Evolutionary conservation across 2,113 vertebrate species (phyloP).

Genomic region (Ancistrus triradiatus): DNA sequence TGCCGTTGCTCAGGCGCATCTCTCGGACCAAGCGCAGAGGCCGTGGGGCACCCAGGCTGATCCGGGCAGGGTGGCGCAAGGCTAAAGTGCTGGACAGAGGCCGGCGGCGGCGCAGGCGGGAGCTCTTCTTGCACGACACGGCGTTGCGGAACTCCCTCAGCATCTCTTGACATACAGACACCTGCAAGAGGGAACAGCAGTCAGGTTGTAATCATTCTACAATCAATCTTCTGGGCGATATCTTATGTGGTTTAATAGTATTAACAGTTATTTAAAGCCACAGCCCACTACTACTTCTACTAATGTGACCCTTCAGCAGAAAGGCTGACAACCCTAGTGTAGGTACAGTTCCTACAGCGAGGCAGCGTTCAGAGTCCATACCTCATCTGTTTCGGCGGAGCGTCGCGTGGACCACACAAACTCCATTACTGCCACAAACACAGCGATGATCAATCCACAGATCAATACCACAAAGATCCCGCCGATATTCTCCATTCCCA

Average conservation of each 20-base stretch:
- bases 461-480: slow-evolving; percentile 89
- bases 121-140: slow-evolving; percentile 83
- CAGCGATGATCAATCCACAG: slow-evolving; percentile 86
- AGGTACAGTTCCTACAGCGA: not conserved
- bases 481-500: slow-evolving; percentile 90
- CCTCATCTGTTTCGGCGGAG: slow-evolving; percentile 81
- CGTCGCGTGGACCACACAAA: slow-evolving; percentile 86
- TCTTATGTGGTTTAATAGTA: too few species aligned
- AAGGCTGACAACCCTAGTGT: not conserved
- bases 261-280: not conserved
- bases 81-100: slow-evolving; percentile 62
- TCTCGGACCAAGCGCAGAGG: slow-evolving; percentile 78
- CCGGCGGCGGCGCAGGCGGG: slow-evolving; percentile 75
- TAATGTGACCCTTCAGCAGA: not conserved
- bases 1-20: slow-evolving; percentile 84
- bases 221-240: too few species aligned
- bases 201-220: too few species aligned
- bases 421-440: slow-evolving; percentile 88
- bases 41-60: slow-evolving; percentile 58
- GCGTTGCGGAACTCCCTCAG: slow-evolving; percentile 81
- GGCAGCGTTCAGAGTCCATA: slow-evolving; percentile 59
- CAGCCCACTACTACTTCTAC: not conserved
- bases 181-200: slow-evolving; percentile 55
- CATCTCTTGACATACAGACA: slow-evolving; percentile 89
- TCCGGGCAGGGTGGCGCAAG: slow-evolving; percentile 59